Percentiles rank a stretch among this genome's conserved stretches.
Evolutionary conservation across 2,888 invertebrate genomes (phyloP).

Genomic region (Metopia argyrocephala): DNA sequence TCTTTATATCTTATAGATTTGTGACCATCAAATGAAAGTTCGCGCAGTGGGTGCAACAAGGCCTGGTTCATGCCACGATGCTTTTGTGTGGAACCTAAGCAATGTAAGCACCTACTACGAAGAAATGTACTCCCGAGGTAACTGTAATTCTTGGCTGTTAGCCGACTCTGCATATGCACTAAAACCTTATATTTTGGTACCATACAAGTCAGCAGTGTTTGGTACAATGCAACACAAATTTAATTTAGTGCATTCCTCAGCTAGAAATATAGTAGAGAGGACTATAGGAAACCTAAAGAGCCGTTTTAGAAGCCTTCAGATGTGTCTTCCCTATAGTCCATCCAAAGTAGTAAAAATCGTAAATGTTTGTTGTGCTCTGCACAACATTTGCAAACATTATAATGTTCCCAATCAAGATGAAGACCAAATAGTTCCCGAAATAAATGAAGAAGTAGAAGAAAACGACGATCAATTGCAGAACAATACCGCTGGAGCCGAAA

Average conservation of each 20-base stretch:
- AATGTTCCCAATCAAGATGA: too few species aligned
- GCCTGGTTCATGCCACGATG: too few species aligned
- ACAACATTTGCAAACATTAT: slow-evolving; percentile 25
- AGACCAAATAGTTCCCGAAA: too few species aligned
- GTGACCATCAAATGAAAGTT: slow-evolving; percentile 35
- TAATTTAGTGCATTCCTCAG: slow-evolving; percentile 1
- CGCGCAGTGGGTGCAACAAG: slow-evolving; percentile 11
- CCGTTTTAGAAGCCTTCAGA: slow-evolving; percentile 24
- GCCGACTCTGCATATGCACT: slow-evolving; percentile 17
- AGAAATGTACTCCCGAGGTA: neutral
- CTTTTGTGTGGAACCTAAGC: slow-evolving; percentile 24
- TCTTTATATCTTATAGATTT: slow-evolving; percentile 24
- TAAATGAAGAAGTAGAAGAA: too few species aligned
- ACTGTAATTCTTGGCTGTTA: slow-evolving; percentile 9
- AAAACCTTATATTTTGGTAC: neutral
- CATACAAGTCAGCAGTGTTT: neutral
- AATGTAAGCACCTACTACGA: neutral
- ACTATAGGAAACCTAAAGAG: slow-evolving; percentile 21
- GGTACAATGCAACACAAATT: slow-evolving; percentile 6
- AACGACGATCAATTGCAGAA: too few species aligned
- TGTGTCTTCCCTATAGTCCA: slow-evolving; percentile 26
- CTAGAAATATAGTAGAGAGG: slow-evolving; percentile 14
- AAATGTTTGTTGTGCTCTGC: slow-evolving; percentile 11
- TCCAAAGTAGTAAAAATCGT: slow-evolving; percentile 29
- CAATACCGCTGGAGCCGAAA: too few species aligned